Base-by-base conservation (phyloP, 1,140 invertebrate species). In the Odontomachus brunneus region DNA sequence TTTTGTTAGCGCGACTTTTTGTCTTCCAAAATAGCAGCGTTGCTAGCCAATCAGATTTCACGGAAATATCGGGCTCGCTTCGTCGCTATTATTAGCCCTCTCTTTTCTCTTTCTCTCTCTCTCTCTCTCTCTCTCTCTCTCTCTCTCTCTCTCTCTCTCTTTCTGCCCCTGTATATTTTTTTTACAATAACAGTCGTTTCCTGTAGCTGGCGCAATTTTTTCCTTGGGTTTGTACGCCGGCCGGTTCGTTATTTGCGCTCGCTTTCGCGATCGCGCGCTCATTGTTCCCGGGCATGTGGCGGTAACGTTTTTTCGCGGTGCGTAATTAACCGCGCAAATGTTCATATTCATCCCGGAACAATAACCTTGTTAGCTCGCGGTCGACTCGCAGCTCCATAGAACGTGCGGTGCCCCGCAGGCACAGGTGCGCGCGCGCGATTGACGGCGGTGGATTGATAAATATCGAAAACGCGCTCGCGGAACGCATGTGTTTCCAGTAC, bases 291-390 rank as follows among this genome's bases (percentile, higher is more conserved):
- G 44, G 38, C 38, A 11, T 82, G 48, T 29, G 55, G 51, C 65
- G 14, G 51, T 60, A 82, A 74, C 53, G 38, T 74, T 82, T 82
- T 82, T 74, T 82, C 57, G 57, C 69, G 55, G 57, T 24, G 78
- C 78, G 78, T 82, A 82, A 82, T 74, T 74, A 74, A 82, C 78
- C 55, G 69, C 78, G 75, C 75, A 80, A 80, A 80, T 80, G 75
- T 80, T 80, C 75, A 80, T 80, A 80, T 80, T 80, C 75, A 80
- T 80, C 75, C 69, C 55, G 75, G 75, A 80, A 80, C 75, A 80
- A 80, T 80, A 80, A 80, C 51, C 51, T 57, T 80, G 75, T 80
- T 80, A 80, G 75, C 75, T 80, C 75, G 51, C 51, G 63, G 75
- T 80, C 75, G 75, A 80, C 65, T 44, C 38, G 75, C 51, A 38